Base-by-base conservation (phyloP, 1,140 invertebrate species). In the Camponotus vicinus region DNA sequence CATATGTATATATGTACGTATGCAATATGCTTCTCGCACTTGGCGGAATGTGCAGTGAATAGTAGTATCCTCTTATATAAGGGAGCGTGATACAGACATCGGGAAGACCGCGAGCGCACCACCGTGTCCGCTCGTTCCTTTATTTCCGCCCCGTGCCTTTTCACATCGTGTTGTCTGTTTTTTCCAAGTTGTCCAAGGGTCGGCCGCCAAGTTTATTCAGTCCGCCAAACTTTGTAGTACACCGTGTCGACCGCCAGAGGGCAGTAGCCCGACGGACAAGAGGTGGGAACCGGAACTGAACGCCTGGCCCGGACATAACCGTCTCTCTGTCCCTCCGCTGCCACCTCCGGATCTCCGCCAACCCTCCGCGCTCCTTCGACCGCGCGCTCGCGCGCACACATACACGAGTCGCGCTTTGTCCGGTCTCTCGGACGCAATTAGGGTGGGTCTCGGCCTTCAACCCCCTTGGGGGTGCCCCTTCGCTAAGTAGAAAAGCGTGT, bases 401-500 rank as follows among this genome's bases (percentile, higher is more conserved):
- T 94, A 95, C 94, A 95, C 93, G 93, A 88, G 90, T 94, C 92
- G 87, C 93, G 94, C 94, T 95, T 95, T 95, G 94, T 95, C 95
- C 94, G 89, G 90, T 95, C 95, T 94, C 94, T 95, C 93, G 95
- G 94, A 95, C 94, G 95, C 94, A 95, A 95, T 95, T 95, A 95
- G 95, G 95, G 94, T 94, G 94, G 94, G 93, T 93, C 92, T 93
- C 92, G 90, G 91, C 86, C 91, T 88, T 90, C 93, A 90, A 91
- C 80, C 91, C 93, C 93, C 92, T 91, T 89, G 91, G 92, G 93
- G 93, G 89, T 91, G 92, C 90, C 92, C 91, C 90, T 91, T 88
- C 92, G 92, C 93, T 95, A 95, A 95, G 95, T 95, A 95, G 95
- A 95, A 95, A 95, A 95, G 94, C 95, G 94, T 95, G 95, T 95